A percentile compares a stretch with the other conserved stretches of the same genome.
Conservation (phyloP, 1,140 invertebrate species). For the Cotesia chilonis region DNA sequence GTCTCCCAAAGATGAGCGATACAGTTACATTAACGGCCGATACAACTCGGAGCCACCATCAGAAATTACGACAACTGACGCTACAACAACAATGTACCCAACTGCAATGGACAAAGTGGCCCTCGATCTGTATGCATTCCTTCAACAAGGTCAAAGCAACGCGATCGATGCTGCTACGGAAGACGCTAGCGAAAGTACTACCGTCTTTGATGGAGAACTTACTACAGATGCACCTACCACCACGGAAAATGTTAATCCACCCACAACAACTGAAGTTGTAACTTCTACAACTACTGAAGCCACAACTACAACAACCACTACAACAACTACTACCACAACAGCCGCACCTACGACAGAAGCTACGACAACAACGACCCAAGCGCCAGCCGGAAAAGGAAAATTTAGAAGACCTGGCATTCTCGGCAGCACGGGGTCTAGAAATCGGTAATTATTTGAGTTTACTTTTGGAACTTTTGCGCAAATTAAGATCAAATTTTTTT, state of each 20-base stretch:
- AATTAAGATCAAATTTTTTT: too few relatives aligned
- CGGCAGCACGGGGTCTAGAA: slow-evolving; percentile 51
- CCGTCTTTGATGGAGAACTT: slow-evolving; percentile 62
- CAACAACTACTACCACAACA: slow-evolving; percentile 53
- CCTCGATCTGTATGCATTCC: slow-evolving; percentile 79
- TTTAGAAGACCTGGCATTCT: slow-evolving; percentile 55
- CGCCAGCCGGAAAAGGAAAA: slow-evolving; percentile 59
- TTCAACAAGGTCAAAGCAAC: slow-evolving; percentile 77
- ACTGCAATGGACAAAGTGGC: slow-evolving; percentile 82
- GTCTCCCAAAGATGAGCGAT: slow-evolving; percentile 26
- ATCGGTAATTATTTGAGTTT: slow-evolving; percentile 46
- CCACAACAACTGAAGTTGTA: slow-evolving; percentile 67
- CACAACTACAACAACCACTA: slow-evolving; percentile 69
- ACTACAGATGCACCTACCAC: slow-evolving; percentile 71
- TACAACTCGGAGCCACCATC: slow-evolving; percentile 43
- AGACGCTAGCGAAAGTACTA: slow-evolving; percentile 54
- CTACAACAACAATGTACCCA: slow-evolving; percentile 66
- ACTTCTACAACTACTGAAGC: slow-evolving; percentile 57
- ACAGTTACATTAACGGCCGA: slow-evolving; percentile 34
- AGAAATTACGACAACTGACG: slow-evolving; percentile 67
- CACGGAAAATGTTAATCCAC: slow-evolving; percentile 66
- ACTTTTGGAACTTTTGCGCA: too few relatives aligned
- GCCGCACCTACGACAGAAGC: slow-evolving; percentile 49
- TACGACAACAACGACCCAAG: slow-evolving; percentile 46
- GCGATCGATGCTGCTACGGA: slow-evolving; percentile 65